Evolutionary conservation across 2,797 vertebrate species (phyloP).

Genomic region (Morelia viridis): DNA sequence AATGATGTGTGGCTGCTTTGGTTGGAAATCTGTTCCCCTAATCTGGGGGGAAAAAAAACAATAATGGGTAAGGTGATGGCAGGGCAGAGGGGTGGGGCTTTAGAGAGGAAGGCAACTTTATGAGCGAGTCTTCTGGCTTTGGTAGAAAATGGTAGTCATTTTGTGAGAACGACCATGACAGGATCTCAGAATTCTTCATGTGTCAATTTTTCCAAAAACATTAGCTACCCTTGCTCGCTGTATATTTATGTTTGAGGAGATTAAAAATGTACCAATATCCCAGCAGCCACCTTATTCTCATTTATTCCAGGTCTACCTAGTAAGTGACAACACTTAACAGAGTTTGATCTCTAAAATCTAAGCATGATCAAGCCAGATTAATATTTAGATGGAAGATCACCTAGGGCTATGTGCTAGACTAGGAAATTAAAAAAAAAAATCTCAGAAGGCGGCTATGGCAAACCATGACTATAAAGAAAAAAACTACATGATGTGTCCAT

Average conservation of each 20-base stretch:
- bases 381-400: background rate
- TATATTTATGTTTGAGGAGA: background rate
- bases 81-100: background rate
- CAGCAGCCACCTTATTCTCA: background rate
- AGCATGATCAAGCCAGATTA: background rate
- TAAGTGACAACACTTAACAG: background rate
- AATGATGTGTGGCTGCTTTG: background rate
- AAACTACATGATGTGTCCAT: background rate
- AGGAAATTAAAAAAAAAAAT: background rate
- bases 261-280: background rate
- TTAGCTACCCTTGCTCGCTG: background rate
- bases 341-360: background rate
- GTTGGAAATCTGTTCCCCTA: background rate
- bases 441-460: too few species aligned
- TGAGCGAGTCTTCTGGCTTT: background rate
- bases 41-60: background rate
- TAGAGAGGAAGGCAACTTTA: background rate
- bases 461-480: too few species aligned
- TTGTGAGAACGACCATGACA: background rate
- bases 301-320: background rate
- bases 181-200: background rate
- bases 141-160: background rate
- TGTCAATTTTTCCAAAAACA: background rate
- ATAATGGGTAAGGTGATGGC: background rate
- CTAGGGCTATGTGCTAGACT: background rate